phyloP scores from a whole-genome alignment of 2,888 invertebrate genomes.

The Campoplex capitator region DNA sequence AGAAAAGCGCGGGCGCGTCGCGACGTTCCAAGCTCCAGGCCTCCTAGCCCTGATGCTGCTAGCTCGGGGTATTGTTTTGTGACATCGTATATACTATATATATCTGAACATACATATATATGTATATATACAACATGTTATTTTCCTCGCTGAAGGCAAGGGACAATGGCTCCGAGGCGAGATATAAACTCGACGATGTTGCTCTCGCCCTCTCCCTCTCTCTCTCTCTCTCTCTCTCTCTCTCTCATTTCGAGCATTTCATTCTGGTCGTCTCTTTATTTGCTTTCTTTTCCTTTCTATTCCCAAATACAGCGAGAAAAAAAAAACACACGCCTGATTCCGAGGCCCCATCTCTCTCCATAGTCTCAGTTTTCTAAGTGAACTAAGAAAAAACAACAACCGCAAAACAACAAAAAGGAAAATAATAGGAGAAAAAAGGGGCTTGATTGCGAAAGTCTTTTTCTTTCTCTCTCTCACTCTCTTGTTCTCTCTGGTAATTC shows the following conservation, averaged over 20 bases:
- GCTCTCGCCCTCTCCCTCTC: not conserved
- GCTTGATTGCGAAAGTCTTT: slow-evolving; percentile 46
- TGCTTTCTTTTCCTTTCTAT: slow-evolving; percentile 40
- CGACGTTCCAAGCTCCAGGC: slow-evolving; percentile 61
- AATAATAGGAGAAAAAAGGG: slow-evolving; percentile 16
- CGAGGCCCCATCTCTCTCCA: not conserved
- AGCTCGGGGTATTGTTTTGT: slow-evolving; percentile 68
- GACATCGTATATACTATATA: slow-evolving; percentile 61
- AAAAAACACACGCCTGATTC: slow-evolving; percentile 31
- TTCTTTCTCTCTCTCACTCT: not conserved
- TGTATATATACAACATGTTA: slow-evolving; percentile 51
- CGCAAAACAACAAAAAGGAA: slow-evolving; percentile 11
- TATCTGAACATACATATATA: slow-evolving; percentile 18
- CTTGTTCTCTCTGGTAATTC: not conserved
- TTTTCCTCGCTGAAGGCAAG: slow-evolving; percentile 61
- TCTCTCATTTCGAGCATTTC: slow-evolving; percentile 37
- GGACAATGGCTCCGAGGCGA: slow-evolving; percentile 68
- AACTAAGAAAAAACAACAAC: slow-evolving; percentile 35
- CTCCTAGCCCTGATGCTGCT: slow-evolving; percentile 45
- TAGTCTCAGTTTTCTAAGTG: slow-evolving; percentile 20
- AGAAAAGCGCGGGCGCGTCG: slow-evolving; percentile 29
- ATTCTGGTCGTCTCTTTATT: slow-evolving; percentile 39
- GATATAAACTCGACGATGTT: slow-evolving; percentile 61
- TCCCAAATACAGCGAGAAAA: slow-evolving; percentile 29
- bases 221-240: not conserved